Evolutionary conservation across 2,888 invertebrate genomes (phyloP).

Genomic region (Chloroclystis v-ata): DNA sequence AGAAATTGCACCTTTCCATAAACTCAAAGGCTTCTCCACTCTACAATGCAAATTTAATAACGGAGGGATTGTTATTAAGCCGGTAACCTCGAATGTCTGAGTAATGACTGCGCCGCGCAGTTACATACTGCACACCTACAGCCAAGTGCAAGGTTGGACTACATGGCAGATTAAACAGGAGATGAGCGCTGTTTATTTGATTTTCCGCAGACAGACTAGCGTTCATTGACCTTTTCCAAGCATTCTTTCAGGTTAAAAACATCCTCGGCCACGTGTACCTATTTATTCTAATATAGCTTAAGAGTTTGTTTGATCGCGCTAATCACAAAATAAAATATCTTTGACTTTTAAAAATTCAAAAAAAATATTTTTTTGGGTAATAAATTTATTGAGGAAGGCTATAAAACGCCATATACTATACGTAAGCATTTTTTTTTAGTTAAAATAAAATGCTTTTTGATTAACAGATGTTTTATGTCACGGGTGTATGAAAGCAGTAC

Average conservation of each 20-base stretch:
- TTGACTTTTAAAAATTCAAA: too few relatives aligned
- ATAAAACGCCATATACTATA: constrained; percentile 20
- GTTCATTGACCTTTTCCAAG: constrained; percentile 53
- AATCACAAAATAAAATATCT: too few relatives aligned
- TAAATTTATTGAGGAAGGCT: too few relatives aligned
- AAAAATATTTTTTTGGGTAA: too few relatives aligned
- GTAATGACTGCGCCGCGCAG: constrained; percentile 53
- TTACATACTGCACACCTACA: constrained; percentile 39
- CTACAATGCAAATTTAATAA: constrained; percentile 47
- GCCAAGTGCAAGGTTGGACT: constrained; percentile 69
- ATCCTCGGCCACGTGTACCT: constrained; percentile 27
- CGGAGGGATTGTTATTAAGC: constrained; percentile 49
- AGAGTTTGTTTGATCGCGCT: too few relatives aligned
- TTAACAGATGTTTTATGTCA: neutral
- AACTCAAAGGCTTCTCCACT: constrained; percentile 12
- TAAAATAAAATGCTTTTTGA: neutral
- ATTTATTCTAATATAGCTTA: too few relatives aligned
- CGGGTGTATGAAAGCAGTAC: neutral
- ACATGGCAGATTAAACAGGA: constrained; percentile 68
- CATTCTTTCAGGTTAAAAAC: constrained; percentile 46
- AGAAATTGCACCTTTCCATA: constrained; percentile 10
- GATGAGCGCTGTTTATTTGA: constrained; percentile 75
- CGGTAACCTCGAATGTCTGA: constrained; percentile 53
- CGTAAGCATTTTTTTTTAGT: too few relatives aligned
- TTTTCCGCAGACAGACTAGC: constrained; percentile 60